Conservation (phyloP, 2,113 vertebrate species). For the Cryptotis parvus region DNA sequence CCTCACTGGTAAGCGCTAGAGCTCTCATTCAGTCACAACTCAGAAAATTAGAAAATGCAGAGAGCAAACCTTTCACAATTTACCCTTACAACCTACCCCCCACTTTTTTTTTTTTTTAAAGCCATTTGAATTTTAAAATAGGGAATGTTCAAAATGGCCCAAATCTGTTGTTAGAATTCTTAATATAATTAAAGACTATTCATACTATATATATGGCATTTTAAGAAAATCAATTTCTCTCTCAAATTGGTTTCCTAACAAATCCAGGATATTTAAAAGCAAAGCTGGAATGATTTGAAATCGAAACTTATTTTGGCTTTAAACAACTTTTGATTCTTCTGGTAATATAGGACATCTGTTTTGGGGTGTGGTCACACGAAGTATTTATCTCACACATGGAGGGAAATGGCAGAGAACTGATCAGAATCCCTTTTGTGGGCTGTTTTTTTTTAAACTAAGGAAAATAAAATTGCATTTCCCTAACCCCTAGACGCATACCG, state of each 20-base stretch:
- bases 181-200: slow-evolving; percentile 58
- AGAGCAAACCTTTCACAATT: slow-evolving; percentile 74
- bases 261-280: slow-evolving; percentile 71
- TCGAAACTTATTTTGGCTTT: slow-evolving; percentile 61
- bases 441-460: slow-evolving; percentile 41
- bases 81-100: slow-evolving; percentile 69
- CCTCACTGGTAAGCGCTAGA: slow-evolving; percentile 93
- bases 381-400: slow-evolving; percentile 46
- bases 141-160: slow-evolving; percentile 79
- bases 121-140: slow-evolving; percentile 75
- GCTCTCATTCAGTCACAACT: slow-evolving; percentile 87
- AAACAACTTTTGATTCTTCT: slow-evolving; percentile 53
- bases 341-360: slow-evolving; percentile 64
- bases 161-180: slow-evolving; percentile 76
- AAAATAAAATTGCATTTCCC: slow-evolving; percentile 73
- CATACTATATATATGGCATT: slow-evolving; percentile 67
- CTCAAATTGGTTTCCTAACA: slow-evolving; percentile 68
- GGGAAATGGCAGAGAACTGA: slow-evolving; percentile 51
- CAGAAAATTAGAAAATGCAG: slow-evolving; percentile 74
- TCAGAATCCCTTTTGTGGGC: slow-evolving; percentile 49
- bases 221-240: slow-evolving; percentile 63
- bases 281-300: slow-evolving; percentile 79
- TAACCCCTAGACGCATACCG: slow-evolving; percentile 50
- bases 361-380: slow-evolving; percentile 60
- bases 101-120: slow-evolving; percentile 39